Evolutionary conservation across 2,797 vertebrate genomes (phyloP).

Genomic region (Enteromius radiatus): DNA sequence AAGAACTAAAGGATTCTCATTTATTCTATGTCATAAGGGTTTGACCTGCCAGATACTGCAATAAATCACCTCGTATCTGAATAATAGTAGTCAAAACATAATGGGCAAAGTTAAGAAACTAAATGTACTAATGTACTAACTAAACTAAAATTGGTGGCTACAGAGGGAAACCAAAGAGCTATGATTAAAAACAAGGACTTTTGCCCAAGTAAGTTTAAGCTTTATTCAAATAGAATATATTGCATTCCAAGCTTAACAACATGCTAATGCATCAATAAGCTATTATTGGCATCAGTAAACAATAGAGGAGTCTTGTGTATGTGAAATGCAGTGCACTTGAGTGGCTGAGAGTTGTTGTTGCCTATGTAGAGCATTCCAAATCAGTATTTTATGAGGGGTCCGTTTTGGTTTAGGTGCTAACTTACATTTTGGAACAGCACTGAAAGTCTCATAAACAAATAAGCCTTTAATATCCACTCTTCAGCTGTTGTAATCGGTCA

Average conservation of each 20-base stretch:
- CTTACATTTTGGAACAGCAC: background rate
- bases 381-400: background rate
- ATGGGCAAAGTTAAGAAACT: background rate
- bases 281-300: background rate
- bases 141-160: constrained; percentile 17
- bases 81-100: constrained; percentile 2
- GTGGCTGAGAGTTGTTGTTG: background rate
- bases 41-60: constrained; percentile 29
- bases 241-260: background rate
- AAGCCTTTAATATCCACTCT: constrained; percentile 2
- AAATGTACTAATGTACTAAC: no score
- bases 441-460: constrained; percentile 6
- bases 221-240: background rate
- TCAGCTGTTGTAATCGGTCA: background rate
- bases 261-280: background rate
- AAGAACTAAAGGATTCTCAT: constrained; percentile 13
- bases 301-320: background rate
- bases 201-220: background rate
- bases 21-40: constrained; percentile 38
- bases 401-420: background rate
- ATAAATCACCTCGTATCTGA: constrained; percentile 37
- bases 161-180: background rate
- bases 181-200: background rate
- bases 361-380: background rate
- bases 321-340: no score